Evolutionary conservation across 2,888 invertebrate genomes (phyloP).

Genomic region (Coremacera marginata): DNA sequence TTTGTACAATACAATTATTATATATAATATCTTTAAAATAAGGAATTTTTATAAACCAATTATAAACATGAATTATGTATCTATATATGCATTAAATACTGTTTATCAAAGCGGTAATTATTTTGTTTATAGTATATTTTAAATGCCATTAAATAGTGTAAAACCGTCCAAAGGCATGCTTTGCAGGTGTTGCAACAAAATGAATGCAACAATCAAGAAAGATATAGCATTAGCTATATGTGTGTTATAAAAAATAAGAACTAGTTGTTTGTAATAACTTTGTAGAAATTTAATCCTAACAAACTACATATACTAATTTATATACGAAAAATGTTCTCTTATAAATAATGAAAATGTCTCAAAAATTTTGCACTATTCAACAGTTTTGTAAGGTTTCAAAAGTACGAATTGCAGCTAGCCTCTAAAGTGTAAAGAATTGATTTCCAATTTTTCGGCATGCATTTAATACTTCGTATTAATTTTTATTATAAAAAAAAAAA

Average conservation of each 20-base stretch:
- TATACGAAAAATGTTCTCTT: conserved; percentile 13
- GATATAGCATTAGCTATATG: background rate
- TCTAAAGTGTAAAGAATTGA: background rate
- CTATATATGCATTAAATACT: too few species aligned
- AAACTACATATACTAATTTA: conserved; percentile 20
- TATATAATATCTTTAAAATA: background rate
- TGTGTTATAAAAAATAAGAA: too few species aligned
- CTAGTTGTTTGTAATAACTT: too few species aligned
- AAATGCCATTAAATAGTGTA: conserved; percentile 49
- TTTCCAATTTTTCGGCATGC: background rate
- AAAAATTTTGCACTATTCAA: conserved; percentile 31
- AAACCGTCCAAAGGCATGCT: conserved; percentile 47
- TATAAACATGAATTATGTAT: background rate
- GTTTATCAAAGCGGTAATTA: too few species aligned
- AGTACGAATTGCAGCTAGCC: conserved; percentile 15
- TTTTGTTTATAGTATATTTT: too few species aligned
- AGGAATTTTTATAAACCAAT: conserved; percentile 15
- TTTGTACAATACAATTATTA: background rate
- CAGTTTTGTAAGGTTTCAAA: conserved; percentile 64
- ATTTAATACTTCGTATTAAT: background rate
- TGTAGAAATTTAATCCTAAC: background rate
- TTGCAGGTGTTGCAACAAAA: background rate
- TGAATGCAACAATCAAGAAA: background rate
- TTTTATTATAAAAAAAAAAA: background rate
- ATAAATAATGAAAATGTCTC: background rate